These are phyloP conservation scores for Lymantria monacha DNA, from an alignment of 2,888 invertebrate species.

Conservation along the genomic window DNA sequence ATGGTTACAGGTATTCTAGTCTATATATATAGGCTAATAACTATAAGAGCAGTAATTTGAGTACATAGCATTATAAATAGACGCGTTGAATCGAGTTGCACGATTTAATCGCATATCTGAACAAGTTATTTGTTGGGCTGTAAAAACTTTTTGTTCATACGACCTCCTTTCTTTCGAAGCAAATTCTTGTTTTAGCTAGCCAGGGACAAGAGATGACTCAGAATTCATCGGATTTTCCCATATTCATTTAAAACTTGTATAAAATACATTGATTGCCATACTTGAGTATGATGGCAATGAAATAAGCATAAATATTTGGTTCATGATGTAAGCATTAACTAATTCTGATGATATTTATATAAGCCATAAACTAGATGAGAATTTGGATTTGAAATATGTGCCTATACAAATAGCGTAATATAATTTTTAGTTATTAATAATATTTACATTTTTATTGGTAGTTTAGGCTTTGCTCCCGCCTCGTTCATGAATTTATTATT, in stretches of 20 bases:
- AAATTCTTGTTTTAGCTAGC: not conserved
- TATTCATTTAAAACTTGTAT: not conserved
- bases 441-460: too few species aligned
- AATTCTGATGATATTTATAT: slow-evolving; percentile 2
- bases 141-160: not conserved
- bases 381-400: too few species aligned
- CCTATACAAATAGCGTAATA: too few species aligned
- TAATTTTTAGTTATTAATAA: too few species aligned
- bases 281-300: not conserved
- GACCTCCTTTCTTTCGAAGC: not conserved
- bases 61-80: too few species aligned
- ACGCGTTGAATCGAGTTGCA: too few species aligned
- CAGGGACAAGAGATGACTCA: not conserved
- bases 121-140: not conserved
- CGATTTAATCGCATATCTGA: too few species aligned
- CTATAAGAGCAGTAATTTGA: too few species aligned
- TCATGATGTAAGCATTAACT: slow-evolving; percentile 3
- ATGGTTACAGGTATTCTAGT: too few species aligned
- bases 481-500: too few species aligned
- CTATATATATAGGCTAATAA: too few species aligned
- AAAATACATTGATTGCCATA: not conserved
- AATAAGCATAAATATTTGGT: not conserved
- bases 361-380: slow-evolving; percentile 1
- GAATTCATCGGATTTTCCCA: not conserved
- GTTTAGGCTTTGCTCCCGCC: too few species aligned